phyloP scores from a whole-genome alignment of 2,888 invertebrate species.

The Thysanoteuthis rhombus region DNA sequence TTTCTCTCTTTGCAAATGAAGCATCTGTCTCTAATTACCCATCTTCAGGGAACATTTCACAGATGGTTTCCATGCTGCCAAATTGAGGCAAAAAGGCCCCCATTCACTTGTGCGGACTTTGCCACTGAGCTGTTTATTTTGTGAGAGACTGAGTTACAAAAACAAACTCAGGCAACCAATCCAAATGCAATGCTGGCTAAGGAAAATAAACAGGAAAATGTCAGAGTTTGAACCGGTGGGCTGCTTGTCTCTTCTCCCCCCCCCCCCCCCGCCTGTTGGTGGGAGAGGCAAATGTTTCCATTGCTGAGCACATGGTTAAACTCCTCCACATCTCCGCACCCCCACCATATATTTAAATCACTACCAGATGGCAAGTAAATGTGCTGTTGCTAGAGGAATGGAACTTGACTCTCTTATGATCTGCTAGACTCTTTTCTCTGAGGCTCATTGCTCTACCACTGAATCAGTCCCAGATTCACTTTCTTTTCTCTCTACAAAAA shows the following conservation, averaged over 20 bases:
- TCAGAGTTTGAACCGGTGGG: slow-evolving; percentile 30
- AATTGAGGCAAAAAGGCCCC: neutral
- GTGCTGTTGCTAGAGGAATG: neutral
- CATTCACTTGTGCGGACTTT: neutral
- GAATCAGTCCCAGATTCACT: neutral
- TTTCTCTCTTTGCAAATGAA: neutral
- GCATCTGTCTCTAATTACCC: slow-evolving; percentile 35
- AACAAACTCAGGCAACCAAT: slow-evolving; percentile 37
- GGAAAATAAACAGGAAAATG: slow-evolving; percentile 39
- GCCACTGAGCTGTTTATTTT: slow-evolving; percentile 36
- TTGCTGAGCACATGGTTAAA: too few relatives aligned
- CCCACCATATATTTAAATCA: slow-evolving; percentile 12
- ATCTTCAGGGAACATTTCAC: slow-evolving; percentile 24
- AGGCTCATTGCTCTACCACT: neutral
- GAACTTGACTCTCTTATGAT: neutral
- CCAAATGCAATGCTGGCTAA: slow-evolving; percentile 31
- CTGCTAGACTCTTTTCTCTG: neutral
- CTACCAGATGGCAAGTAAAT: slow-evolving; percentile 25
- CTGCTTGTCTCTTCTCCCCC: neutral
- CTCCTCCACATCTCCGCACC: neutral
- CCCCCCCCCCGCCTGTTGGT: too few relatives aligned
- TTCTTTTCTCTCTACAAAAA: neutral
- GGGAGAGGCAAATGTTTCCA: too few relatives aligned
- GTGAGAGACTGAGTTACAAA: slow-evolving; percentile 37
- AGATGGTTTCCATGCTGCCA: slow-evolving; percentile 33